Percentiles rank a stretch among this genome's conserved stretches.
Conservation (phyloP, 1,140 invertebrate species). For the Drosophila arawakana region DNA sequence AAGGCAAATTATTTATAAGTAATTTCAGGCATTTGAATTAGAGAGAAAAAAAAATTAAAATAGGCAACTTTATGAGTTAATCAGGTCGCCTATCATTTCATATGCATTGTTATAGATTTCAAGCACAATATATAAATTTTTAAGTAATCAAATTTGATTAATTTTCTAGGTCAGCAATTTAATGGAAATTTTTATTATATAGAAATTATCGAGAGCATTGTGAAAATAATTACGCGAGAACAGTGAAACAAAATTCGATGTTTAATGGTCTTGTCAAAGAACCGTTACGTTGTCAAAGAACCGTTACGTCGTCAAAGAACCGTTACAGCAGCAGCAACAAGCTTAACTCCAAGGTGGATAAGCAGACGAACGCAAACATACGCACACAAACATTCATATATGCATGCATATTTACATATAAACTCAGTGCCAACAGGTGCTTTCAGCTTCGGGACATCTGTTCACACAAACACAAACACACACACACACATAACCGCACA, state of each 20-base stretch:
- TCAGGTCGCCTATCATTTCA: neutral
- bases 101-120: constrained; percentile 1
- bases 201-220: constrained; percentile 12
- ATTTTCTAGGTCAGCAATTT: constrained; percentile 21
- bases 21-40: too few species aligned
- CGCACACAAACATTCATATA: neutral
- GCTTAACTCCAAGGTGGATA: neutral
- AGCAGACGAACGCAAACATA: constrained; percentile 1
- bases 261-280: constrained; percentile 6
- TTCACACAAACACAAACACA: constrained; percentile 28
- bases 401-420: constrained; percentile 15
- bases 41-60: neutral
- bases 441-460: constrained; percentile 49
- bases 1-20: too few species aligned
- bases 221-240: constrained; percentile 16
- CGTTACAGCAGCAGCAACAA: constrained; percentile 11
- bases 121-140: constrained; percentile 5
- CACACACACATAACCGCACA: neutral
- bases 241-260: constrained; percentile 6
- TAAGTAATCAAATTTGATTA: neutral
- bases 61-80: neutral
- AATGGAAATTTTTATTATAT: neutral
- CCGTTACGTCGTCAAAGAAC: constrained; percentile 2
- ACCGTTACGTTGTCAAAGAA: neutral
- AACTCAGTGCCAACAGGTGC: constrained; percentile 64